Evolutionary conservation across 1,140 invertebrate genomes (phyloP).

Genomic region (Drosophila leontia): DNA sequence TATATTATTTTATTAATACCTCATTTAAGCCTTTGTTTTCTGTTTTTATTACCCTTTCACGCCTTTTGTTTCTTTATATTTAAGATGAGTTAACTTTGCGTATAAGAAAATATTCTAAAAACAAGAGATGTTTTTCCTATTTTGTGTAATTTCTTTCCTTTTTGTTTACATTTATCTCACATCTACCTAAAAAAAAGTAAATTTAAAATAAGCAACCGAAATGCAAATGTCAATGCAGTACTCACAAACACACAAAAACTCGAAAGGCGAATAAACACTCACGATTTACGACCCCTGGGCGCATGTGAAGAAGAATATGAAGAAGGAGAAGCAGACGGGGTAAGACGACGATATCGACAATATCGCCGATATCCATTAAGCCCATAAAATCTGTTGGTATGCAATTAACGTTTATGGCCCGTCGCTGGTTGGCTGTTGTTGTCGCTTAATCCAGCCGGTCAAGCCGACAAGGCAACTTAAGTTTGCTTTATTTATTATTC

Average conservation of each 20-base stretch:
- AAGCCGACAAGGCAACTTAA: slow-evolving; percentile 75
- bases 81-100: neutral
- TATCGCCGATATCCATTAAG: slow-evolving; percentile 82
- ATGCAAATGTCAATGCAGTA: slow-evolving; percentile 73
- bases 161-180: slow-evolving; percentile 10
- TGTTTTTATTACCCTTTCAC: neutral
- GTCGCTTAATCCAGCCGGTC: slow-evolving; percentile 74
- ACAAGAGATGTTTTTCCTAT: neutral
- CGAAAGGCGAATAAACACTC: slow-evolving; percentile 48
- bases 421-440: slow-evolving; percentile 34
- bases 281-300: slow-evolving; percentile 69
- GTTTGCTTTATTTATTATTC: slow-evolving; percentile 77
- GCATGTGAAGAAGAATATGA: slow-evolving; percentile 56
- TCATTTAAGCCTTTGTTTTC: neutral
- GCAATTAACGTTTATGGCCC: slow-evolving; percentile 81
- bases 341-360: slow-evolving; percentile 70
- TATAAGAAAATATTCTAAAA: neutral
- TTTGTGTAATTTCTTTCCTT: neutral
- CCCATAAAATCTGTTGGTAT: slow-evolving; percentile 82
- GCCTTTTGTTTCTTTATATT: neutral
- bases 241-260: slow-evolving; percentile 42
- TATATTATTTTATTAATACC: neutral
- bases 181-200: neutral
- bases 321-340: slow-evolving; percentile 16
- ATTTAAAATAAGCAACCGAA: slow-evolving; percentile 41